Evolutionary conservation across 2,113 vertebrate species (phyloP).

Genomic region (Thermophis baileyi): DNA sequence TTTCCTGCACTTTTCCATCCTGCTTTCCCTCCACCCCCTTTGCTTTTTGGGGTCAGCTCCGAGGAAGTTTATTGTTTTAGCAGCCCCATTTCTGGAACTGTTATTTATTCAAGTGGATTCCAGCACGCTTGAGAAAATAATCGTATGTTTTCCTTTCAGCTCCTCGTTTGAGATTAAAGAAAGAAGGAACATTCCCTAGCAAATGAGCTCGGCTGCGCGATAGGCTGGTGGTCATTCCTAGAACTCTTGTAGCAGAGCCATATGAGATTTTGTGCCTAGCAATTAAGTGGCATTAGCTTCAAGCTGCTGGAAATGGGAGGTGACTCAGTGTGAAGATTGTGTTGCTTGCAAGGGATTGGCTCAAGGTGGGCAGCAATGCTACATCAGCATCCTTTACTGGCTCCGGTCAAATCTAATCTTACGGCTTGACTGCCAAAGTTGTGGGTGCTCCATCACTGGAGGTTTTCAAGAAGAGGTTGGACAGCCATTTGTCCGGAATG

Average conservation of each 20-base stretch:
- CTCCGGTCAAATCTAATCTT: background rate
- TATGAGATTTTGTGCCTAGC: background rate
- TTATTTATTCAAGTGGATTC: conserved; percentile 70
- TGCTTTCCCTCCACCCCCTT: conserved; percentile 19
- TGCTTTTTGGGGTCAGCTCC: conserved; percentile 57
- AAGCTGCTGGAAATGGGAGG: background rate
- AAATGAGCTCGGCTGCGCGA: background rate
- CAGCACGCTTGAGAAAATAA: conserved; percentile 66
- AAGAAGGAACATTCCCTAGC: background rate
- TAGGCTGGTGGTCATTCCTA: background rate
- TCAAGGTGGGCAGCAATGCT: background rate
- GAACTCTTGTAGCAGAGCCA: background rate
- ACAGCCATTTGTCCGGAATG: background rate
- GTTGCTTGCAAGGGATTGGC: background rate
- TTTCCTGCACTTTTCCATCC: background rate
- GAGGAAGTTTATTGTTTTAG: conserved; percentile 70
- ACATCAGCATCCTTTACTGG: background rate
- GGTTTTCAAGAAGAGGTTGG: background rate
- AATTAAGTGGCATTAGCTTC: conserved; percentile 31
- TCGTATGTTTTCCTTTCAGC: conserved; percentile 52
- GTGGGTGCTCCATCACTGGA: background rate
- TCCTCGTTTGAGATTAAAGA: conserved; percentile 35
- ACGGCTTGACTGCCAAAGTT: background rate
- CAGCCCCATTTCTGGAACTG: conserved; percentile 61
- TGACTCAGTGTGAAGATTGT: background rate